These are phyloP conservation scores for Sipunculus nudus DNA, from an alignment of 2,888 invertebrate genomes.

Conservation along the genomic window DNA sequence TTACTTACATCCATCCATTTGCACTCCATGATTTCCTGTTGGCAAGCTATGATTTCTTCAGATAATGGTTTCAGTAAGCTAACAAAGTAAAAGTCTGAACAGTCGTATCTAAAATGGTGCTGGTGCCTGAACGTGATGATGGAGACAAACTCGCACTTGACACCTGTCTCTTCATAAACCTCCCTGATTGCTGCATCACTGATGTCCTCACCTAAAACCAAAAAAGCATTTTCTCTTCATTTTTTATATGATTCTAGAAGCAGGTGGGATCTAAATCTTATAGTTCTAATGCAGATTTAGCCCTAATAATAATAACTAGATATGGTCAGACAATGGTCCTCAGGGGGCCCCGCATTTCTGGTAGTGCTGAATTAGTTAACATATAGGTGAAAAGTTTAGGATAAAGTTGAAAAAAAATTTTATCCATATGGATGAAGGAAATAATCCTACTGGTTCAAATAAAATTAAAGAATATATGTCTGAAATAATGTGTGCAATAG, in stretches of 20 bases:
- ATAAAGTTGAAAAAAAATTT: too few species aligned
- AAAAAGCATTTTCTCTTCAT: not conserved
- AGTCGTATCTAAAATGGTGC: constrained; percentile 79
- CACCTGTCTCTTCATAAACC: constrained; percentile 89
- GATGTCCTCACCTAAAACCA: constrained; percentile 86
- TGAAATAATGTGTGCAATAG: too few species aligned
- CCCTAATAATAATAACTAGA: too few species aligned
- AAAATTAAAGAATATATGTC: too few species aligned
- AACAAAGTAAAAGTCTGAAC: constrained; percentile 88
- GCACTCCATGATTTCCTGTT: constrained; percentile 80
- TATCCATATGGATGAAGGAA: too few species aligned
- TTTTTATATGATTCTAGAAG: too few species aligned
- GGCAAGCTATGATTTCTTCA: constrained; percentile 75
- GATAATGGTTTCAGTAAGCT: constrained; percentile 76
- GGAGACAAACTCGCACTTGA: constrained; percentile 79
- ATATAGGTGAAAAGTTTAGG: too few species aligned
- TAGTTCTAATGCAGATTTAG: not conserved
- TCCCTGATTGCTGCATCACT: constrained; percentile 84
- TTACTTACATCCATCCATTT: constrained; percentile 79
- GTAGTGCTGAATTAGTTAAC: too few species aligned
- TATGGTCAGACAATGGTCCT: too few species aligned
- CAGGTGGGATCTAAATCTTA: too few species aligned
- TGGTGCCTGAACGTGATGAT: constrained; percentile 82
- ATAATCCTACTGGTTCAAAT: too few species aligned
- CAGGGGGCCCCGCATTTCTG: too few species aligned